A percentile compares a stretch with the other conserved stretches of the same genome.
Conservation (phyloP, 2,888 invertebrate species). For the Allacma fusca region DNA sequence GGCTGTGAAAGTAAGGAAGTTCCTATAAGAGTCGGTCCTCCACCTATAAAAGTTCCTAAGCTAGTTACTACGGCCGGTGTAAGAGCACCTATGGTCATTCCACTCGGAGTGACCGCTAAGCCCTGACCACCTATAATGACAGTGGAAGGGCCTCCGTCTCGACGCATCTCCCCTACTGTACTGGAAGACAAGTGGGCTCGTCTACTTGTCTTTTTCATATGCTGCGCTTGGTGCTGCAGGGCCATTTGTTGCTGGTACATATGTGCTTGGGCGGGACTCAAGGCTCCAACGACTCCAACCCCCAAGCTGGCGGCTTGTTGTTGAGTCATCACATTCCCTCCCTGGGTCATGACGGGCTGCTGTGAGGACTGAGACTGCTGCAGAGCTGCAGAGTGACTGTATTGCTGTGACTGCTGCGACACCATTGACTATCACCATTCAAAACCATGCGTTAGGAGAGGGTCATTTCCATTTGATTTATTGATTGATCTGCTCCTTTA, state of each 20-base stretch:
- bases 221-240: conserved; percentile 65
- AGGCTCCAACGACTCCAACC: conserved; percentile 58
- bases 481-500: too few relatives aligned
- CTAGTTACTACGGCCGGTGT: conserved; percentile 61
- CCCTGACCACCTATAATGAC: conserved; percentile 60
- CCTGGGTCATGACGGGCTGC: conserved; percentile 48
- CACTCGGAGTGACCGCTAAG: conserved; percentile 55
- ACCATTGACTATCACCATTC: neutral
- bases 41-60: conserved; percentile 61
- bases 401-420: conserved; percentile 54
- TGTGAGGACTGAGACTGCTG: conserved; percentile 32
- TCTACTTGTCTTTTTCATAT: conserved; percentile 65
- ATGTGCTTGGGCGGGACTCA: conserved; percentile 61
- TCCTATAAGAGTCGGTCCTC: conserved; percentile 41
- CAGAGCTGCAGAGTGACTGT: conserved; percentile 40
- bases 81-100: conserved; percentile 61
- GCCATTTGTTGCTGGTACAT: conserved; percentile 64
- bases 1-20: conserved; percentile 42
- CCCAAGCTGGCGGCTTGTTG: conserved; percentile 57
- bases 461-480: conserved; percentile 41
- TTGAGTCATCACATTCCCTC: conserved; percentile 54
- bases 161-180: conserved; percentile 50
- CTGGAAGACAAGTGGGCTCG: conserved; percentile 54
- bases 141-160: conserved; percentile 51
- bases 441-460: too few relatives aligned